These are phyloP conservation scores for Dallia pectoralis DNA, from an alignment of 2,797 vertebrate genomes.

Conservation along the genomic window DNA sequence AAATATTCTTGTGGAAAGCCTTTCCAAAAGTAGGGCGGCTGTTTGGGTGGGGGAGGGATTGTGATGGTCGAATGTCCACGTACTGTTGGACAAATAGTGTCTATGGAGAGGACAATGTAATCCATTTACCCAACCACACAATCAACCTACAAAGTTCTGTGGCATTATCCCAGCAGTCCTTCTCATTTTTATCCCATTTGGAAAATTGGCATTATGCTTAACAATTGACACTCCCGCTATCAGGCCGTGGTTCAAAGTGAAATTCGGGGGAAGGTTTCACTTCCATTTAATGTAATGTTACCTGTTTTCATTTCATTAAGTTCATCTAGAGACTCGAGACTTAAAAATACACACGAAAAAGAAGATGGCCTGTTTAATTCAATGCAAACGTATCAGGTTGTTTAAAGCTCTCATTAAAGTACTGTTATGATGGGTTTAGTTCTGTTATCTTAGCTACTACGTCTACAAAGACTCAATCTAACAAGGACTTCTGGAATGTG, in stretches of 20 bases:
- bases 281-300: neutral
- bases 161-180: conserved; percentile 24
- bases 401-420: neutral
- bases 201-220: too few relatives aligned
- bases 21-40: too few relatives aligned
- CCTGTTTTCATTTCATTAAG: neutral
- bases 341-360: neutral
- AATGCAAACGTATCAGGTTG: neutral
- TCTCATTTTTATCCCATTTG: neutral
- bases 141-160: conserved; percentile 3
- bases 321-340: neutral
- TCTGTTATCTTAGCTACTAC: neutral
- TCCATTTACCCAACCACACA: too few relatives aligned
- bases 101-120: too few relatives aligned
- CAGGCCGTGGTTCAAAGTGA: neutral
- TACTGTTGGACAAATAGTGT: too few relatives aligned
- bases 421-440: neutral
- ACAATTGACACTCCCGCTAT: neutral
- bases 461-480: neutral
- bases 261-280: neutral
- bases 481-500: too few relatives aligned
- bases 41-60: too few relatives aligned
- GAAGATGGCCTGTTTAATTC: neutral
- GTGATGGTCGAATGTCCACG: too few relatives aligned
- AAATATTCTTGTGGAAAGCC: too few relatives aligned